Percentiles rank a stretch among this genome's conserved stretches.
Conservation (phyloP, 2,888 invertebrate genomes). For the Acrocyrtus sp. region DNA sequence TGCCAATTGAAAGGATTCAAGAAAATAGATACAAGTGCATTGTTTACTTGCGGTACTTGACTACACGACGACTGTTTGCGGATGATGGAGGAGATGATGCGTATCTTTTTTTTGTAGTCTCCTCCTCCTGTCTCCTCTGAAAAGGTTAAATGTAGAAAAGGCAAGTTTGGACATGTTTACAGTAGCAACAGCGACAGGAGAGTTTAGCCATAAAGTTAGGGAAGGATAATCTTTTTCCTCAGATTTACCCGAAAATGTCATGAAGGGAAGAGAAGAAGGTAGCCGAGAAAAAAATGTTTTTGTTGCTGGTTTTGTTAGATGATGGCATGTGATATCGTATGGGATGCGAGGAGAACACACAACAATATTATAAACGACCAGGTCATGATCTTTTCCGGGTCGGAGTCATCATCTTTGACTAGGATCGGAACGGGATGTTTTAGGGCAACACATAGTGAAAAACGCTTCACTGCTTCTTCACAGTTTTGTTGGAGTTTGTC, state of each 20-base stretch:
- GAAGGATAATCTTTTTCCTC: not conserved
- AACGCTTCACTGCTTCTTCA: too few relatives aligned
- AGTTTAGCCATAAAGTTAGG: not conserved
- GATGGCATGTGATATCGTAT: too few relatives aligned
- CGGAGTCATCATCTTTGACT: constrained; percentile 10
- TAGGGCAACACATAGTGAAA: too few relatives aligned
- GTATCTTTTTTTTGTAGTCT: constrained; percentile 38
- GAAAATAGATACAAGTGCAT: constrained; percentile 2
- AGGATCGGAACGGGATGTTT: too few relatives aligned
- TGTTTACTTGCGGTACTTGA: constrained; percentile 36
- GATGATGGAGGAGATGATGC: constrained; percentile 33
- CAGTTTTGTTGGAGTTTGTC: not conserved
- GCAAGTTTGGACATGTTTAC: not conserved
- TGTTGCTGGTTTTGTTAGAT: too few relatives aligned
- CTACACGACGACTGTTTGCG: constrained; percentile 9
- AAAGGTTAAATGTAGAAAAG: not conserved
- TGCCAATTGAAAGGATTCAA: constrained; percentile 28
- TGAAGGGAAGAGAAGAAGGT: too few relatives aligned
- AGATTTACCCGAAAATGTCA: constrained; percentile 21
- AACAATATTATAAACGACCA: constrained; percentile 39
- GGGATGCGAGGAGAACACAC: constrained; percentile 3
- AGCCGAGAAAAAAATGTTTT: too few relatives aligned
- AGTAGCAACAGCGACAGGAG: not conserved
- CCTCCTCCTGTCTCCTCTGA: not conserved
- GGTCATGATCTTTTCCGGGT: constrained; percentile 44